Base-by-base conservation (phyloP, 2,888 invertebrate species). In the Drosophila ezoana region DNA sequence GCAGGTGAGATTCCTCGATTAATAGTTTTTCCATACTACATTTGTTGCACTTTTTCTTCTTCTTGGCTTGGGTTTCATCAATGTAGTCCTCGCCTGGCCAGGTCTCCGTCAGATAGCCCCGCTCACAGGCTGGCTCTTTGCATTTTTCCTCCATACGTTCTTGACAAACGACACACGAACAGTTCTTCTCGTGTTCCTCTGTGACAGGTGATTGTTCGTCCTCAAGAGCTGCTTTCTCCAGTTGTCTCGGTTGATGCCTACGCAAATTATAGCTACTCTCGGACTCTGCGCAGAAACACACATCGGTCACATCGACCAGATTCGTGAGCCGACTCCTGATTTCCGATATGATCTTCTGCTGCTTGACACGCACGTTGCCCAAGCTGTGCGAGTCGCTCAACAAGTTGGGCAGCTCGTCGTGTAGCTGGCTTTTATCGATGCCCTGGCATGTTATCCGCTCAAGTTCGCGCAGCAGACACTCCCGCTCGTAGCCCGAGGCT, bases 361-460 rank as follows among this genome's bases (percentile, higher is more conserved):
- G 90, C 14, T 84, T 84, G 0, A 23, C 20, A 0, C 86, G 79
- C 14, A 90, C 79, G 32, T 86, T 72, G 1, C 90, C 90, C 76
- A 90, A 49, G 13, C 60, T 57, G 1, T 58, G 37, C 0, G 81
- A 47, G 11, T 91, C 90, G 4, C 70, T 64, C 9, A 69, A 38
- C 41, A 90, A 67, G 0, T 51, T 62, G 4, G 90, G 90, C 61
- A 91, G 32, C 16, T 82, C 79, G 4, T 78, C 61, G 0, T 52
- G 41, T 3, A 32, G 11, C 13, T 16, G 6, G 23, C 9, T 43
- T 1, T 52, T 4, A 6, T 89, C 85, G 10, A 77, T 47, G 35
- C 76, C 81, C 40, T 75, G 59, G 16, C 79, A 73, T 0, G 78
- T 80, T 3, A 88, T 45, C 2, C 67, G 53, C 23, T 89, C 85